phyloP scores from a whole-genome alignment of 1,140 invertebrate genomes.

The Paramacrobiotus metropolitanus region DNA sequence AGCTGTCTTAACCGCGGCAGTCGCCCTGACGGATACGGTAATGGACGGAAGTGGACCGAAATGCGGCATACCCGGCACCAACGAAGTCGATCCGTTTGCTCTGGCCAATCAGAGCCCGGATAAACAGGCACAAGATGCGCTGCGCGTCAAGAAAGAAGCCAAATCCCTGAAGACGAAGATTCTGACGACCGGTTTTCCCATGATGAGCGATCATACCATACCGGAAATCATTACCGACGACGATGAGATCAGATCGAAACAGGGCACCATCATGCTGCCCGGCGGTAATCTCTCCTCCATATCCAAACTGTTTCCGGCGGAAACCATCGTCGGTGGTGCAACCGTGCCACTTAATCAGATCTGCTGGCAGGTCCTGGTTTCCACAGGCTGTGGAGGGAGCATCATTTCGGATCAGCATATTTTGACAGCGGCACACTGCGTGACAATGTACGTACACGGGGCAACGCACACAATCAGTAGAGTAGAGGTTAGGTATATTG shows the following conservation, averaged over 20 bases:
- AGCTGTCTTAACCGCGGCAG: neutral
- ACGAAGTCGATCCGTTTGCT: neutral
- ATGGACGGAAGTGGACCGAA: neutral
- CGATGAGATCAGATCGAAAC: neutral
- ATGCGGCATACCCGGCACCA: neutral
- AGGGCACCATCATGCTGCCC: neutral
- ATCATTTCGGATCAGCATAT: slow-evolving; percentile 13
- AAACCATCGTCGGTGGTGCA: neutral
- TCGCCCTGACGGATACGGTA: neutral
- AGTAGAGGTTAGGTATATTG: too few species aligned
- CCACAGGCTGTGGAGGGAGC: slow-evolving; percentile 13
- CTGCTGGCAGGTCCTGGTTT: slow-evolving; percentile 3
- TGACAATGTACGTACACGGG: neutral
- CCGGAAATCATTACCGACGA: too few species aligned
- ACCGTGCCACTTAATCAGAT: neutral
- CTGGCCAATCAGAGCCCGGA: neutral
- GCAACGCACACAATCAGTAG: too few species aligned
- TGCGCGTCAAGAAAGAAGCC: neutral
- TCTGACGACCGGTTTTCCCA: neutral
- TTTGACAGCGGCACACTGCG: slow-evolving; percentile 16
- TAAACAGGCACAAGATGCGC: neutral
- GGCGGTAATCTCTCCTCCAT: neutral
- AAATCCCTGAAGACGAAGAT: neutral
- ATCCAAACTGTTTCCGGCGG: neutral
- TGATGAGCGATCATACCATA: neutral